Evolutionary conservation across 2,113 vertebrate species (phyloP), one percentile per base, ranked within the genome.

Genomic region (Xiphophorus maculatus): DNA sequence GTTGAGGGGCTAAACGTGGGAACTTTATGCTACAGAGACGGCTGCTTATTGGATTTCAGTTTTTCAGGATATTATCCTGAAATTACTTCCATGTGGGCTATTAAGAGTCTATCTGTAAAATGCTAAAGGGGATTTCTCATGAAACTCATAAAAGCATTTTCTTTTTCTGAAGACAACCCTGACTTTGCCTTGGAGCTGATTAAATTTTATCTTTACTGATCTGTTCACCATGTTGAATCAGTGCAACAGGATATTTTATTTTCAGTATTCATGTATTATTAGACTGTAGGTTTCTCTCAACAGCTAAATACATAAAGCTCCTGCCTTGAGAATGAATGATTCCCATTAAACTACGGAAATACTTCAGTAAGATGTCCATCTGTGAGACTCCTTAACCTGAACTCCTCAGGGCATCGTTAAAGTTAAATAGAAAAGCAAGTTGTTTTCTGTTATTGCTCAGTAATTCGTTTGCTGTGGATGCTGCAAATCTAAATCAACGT

Each of bases 291-390:
- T 74, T 84, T 82, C 66, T 80, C 54, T 63, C 70, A 58, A 63
- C 86, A 87, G 90, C 90, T 93, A 89, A 85, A 83, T 68, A 90
- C 91, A 93, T 63, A 87, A 33, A 76, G 64, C 67, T 69, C 54
- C n/a, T 67, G 74, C 62, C 79, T 67, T 60, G 82, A 64, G 71
- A 84, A 71, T 29, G 70, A 76, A 7, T 12, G 80, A 82, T 40
- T 86, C 89, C 82, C 61, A 69, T 80, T 44, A 63, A 73, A 83
- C 65, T 63, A 58, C 60, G 87, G 84, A 88, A 89, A 88, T 84
- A 83, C 81, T 80, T 79, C n/a, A 32, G 62, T 62, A 58, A 71
- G 74, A 63, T 0, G n/a, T 58, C 60, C 27, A 37, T 80, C 35
- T 66, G 71, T 35, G 73, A 51, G 13, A 4, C 48, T 75, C 14